Evolutionary conservation across 1,140 invertebrate genomes (phyloP).

Genomic region (Tenebrio molitor): DNA sequence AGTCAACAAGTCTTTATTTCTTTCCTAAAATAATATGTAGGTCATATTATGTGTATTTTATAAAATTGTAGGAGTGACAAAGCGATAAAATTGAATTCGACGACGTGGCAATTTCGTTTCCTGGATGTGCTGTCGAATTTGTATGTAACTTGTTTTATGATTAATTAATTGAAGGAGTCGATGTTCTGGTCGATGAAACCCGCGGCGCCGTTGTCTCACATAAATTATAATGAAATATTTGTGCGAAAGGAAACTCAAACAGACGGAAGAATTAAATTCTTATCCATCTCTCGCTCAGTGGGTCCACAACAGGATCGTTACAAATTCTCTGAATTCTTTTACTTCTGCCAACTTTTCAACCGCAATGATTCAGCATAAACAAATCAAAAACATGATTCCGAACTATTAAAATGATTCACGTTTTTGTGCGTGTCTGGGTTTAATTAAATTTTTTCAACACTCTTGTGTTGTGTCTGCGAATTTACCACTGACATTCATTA

Average conservation of each 20-base stretch:
- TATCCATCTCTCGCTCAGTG: constrained; percentile 9
- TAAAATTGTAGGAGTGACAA: too few relatives aligned
- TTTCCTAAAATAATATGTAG: constrained; percentile 15
- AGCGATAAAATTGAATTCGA: too few relatives aligned
- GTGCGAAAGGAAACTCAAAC: constrained; percentile 23
- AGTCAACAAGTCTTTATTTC: background rate
- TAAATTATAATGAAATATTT: constrained; percentile 25
- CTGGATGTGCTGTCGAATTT: too few relatives aligned
- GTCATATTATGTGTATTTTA: too few relatives aligned
- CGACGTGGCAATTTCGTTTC: too few relatives aligned
- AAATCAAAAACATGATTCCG: background rate
- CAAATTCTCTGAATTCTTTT: constrained; percentile 22
- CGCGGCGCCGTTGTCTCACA: background rate
- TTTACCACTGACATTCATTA: background rate
- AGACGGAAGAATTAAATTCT: constrained; percentile 39
- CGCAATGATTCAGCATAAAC: constrained; percentile 25
- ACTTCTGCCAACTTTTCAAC: constrained; percentile 31
- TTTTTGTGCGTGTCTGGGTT: background rate
- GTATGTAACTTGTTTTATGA: background rate
- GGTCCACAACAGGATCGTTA: background rate
- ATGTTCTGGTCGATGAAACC: background rate
- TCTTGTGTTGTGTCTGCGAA: background rate
- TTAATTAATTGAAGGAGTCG: background rate
- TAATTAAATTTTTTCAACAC: background rate
- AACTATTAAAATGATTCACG: constrained; percentile 6